These are phyloP conservation scores for Lasioglossum marginatum DNA, from an alignment of 2,888 invertebrate genomes.

Conservation along the genomic window DNA sequence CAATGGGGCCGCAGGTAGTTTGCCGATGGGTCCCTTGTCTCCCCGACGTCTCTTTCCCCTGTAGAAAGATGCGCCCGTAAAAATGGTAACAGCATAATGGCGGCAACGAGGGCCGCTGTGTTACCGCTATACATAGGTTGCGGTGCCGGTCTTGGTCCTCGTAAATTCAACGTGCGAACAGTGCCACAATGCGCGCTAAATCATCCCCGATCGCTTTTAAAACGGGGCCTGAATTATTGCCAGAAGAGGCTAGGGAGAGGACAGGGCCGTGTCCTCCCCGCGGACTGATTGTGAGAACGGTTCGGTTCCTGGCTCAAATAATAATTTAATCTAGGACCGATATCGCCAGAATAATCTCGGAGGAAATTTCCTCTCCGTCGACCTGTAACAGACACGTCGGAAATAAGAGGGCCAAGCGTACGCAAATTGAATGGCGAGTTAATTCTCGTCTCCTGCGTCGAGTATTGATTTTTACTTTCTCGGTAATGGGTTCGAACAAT, in stretches of 20 bases:
- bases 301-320: not conserved
- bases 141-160: slow-evolving; percentile 58
- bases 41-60: slow-evolving; percentile 33
- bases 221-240: slow-evolving; percentile 74
- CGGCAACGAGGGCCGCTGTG: slow-evolving; percentile 73
- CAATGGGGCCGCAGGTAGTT: slow-evolving; percentile 76
- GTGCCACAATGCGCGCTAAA: slow-evolving; percentile 76
- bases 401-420: slow-evolving; percentile 34
- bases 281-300: slow-evolving; percentile 45
- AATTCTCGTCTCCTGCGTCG: slow-evolving; percentile 45
- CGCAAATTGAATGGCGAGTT: slow-evolving; percentile 58
- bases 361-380: not conserved
- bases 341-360: not conserved
- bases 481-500: not conserved
- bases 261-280: not conserved
- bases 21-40: slow-evolving; percentile 34
- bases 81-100: slow-evolving; percentile 78
- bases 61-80: slow-evolving; percentile 70
- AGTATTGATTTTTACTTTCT: slow-evolving; percentile 69
- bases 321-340: not conserved
- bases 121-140: slow-evolving; percentile 64
- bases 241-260: not conserved
- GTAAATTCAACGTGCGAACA: slow-evolving; percentile 78
- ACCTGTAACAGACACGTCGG: slow-evolving; percentile 13
- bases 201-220: slow-evolving; percentile 74